These are phyloP conservation scores for Agapostemon virescens DNA, from an alignment of 2,888 invertebrate genomes.

Conservation along the genomic window DNA sequence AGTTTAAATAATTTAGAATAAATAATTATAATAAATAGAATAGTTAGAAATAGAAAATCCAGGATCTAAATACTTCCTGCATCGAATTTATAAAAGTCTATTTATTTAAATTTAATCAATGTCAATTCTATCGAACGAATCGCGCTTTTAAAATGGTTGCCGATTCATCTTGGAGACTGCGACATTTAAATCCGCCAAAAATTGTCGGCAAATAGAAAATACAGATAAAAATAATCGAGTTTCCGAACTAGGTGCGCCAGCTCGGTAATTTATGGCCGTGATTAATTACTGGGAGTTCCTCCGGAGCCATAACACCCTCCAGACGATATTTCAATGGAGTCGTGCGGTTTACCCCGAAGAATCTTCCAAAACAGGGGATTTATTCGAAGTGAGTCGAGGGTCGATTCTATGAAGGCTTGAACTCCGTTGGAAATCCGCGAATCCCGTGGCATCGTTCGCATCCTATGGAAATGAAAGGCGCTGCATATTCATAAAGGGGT, in stretches of 20 bases:
- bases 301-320: slow-evolving; percentile 21
- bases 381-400: slow-evolving; percentile 16
- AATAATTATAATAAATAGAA: no score
- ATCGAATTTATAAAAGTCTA: no score
- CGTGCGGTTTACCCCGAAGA: slow-evolving; percentile 20
- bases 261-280: slow-evolving; percentile 50
- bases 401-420: background rate
- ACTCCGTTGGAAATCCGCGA: slow-evolving; percentile 10
- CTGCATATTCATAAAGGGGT: slow-evolving; percentile 25
- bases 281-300: slow-evolving; percentile 42
- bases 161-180: no score
- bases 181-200: no score
- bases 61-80: no score
- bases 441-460: slow-evolving; percentile 10
- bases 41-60: no score
- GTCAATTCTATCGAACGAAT: no score
- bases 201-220: no score
- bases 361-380: slow-evolving; percentile 17
- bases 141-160: no score
- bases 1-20: no score
- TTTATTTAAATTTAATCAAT: no score
- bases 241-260: slow-evolving; percentile 3
- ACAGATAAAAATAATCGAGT: slow-evolving; percentile 28
- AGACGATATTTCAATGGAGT: slow-evolving; percentile 47
- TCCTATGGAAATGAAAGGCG: slow-evolving; percentile 22